These are phyloP conservation scores for Drosophila tani DNA, from an alignment of 1,140 invertebrate genomes.

Conservation along the genomic window DNA sequence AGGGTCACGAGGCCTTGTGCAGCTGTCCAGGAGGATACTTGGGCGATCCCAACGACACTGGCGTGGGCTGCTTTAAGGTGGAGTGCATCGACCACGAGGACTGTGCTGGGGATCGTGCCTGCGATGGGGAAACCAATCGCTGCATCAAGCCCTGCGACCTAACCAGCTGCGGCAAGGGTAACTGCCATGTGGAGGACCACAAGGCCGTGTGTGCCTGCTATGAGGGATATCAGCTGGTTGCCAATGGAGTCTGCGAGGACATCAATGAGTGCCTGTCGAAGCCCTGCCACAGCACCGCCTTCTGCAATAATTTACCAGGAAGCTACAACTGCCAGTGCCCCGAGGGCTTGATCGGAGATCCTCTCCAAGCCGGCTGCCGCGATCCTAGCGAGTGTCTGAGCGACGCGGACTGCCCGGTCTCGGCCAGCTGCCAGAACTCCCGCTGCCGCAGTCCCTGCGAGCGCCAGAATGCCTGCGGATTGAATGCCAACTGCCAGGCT, in stretches of 20 bases:
- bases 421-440: constrained; percentile 91
- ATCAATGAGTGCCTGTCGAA: constrained; percentile 91
- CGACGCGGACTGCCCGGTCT: constrained; percentile 91
- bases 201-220: constrained; percentile 90
- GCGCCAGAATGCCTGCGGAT: constrained; percentile 88
- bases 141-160: constrained; percentile 93
- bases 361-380: constrained; percentile 88
- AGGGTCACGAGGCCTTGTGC: constrained; percentile 90
- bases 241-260: constrained; percentile 91
- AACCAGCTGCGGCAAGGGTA: constrained; percentile 90
- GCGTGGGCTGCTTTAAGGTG: constrained; percentile 92
- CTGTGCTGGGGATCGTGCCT: constrained; percentile 90
- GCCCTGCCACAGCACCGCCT: constrained; percentile 92
- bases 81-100: constrained; percentile 92
- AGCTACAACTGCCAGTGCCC: constrained; percentile 91
- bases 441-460: constrained; percentile 93
- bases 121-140: constrained; percentile 90
- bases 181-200: constrained; percentile 89
- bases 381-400: constrained; percentile 92
- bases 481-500: constrained; percentile 90
- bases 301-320: constrained; percentile 91
- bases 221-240: constrained; percentile 89
- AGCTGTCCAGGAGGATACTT: constrained; percentile 91
- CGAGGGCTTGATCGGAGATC: constrained; percentile 92
- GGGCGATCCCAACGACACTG: constrained; percentile 91